Evolutionary conservation across 2,888 invertebrate species (phyloP).

Genomic region (Nephrotoma appendiculata): DNA sequence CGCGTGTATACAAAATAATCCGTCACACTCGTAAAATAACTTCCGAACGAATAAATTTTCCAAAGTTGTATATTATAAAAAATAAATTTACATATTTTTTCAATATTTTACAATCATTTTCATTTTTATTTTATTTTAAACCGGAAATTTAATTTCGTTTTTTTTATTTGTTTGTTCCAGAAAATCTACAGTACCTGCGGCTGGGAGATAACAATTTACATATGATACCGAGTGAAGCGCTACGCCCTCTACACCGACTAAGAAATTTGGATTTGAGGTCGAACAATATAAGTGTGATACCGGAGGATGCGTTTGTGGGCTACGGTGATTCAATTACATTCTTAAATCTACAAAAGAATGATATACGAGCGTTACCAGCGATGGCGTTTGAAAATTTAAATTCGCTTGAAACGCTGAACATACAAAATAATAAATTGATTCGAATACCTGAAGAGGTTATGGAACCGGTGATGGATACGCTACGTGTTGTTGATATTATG

Average conservation of each 20-base stretch:
- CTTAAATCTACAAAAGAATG: conserved; percentile 79
- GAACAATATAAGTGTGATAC: conserved; percentile 71
- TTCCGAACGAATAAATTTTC: too few relatives aligned
- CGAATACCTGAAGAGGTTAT: conserved; percentile 77
- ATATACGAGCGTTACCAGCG: conserved; percentile 70
- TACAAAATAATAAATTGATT: conserved; percentile 76
- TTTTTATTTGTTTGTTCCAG: conserved; percentile 34
- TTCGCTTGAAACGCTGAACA: conserved; percentile 72
- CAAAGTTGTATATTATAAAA: not conserved
- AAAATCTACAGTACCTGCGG: conserved; percentile 78
- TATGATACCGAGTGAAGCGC: conserved; percentile 69
- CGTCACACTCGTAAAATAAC: too few relatives aligned
- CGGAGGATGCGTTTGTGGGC: conserved; percentile 75
- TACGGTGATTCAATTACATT: conserved; percentile 88
- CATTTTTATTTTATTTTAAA: not conserved
- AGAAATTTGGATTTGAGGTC: conserved; percentile 75
- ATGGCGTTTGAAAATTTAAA: conserved; percentile 79
- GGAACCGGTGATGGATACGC: conserved; percentile 75
- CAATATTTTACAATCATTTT: not conserved
- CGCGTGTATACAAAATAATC: too few relatives aligned
- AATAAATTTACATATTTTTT: not conserved
- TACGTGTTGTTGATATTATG: conserved; percentile 76
- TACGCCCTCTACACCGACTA: conserved; percentile 70
- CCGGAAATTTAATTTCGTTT: not conserved
- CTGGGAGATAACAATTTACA: conserved; percentile 80